phyloP scores from a whole-genome alignment of 2,888 invertebrate genomes.

The Cheilosia soror region DNA sequence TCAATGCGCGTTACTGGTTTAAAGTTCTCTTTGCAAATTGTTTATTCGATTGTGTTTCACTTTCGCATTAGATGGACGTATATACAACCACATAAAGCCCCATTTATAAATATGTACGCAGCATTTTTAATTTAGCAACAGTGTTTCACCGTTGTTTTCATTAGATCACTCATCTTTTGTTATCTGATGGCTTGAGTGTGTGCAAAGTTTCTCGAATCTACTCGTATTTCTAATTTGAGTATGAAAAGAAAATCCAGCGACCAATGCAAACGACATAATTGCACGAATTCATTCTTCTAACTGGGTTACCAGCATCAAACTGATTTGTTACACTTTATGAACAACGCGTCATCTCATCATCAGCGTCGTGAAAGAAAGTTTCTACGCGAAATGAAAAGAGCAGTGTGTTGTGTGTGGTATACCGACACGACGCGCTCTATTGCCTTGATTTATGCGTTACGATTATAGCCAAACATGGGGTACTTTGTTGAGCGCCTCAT shows the following conservation, averaged over 20 bases:
- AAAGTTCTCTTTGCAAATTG: background rate
- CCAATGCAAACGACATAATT: slow-evolving; percentile 64
- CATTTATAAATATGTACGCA: background rate
- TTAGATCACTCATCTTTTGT: slow-evolving; percentile 12
- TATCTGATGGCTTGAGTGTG: background rate
- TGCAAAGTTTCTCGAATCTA: slow-evolving; percentile 38
- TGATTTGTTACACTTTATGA: slow-evolving; percentile 65
- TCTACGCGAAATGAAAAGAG: slow-evolving; percentile 1
- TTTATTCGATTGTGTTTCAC: background rate
- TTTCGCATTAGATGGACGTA: no score
- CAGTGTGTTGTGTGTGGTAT: slow-evolving; percentile 14
- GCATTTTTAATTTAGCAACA: background rate
- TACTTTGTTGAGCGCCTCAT: slow-evolving; percentile 14
- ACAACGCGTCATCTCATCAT: slow-evolving; percentile 24
- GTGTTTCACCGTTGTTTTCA: background rate
- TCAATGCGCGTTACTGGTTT: no score
- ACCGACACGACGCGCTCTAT: slow-evolving; percentile 56
- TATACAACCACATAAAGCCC: background rate
- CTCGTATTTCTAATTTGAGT: slow-evolving; percentile 57
- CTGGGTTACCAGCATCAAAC: slow-evolving; percentile 67
- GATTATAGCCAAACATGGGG: slow-evolving; percentile 47
- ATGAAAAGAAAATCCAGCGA: slow-evolving; percentile 66
- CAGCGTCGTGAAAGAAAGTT: slow-evolving; percentile 67
- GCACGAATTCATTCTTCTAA: slow-evolving; percentile 54
- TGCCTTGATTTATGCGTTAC: slow-evolving; percentile 64